Percentiles rank a stretch among this genome's conserved stretches.
These are phyloP conservation scores for Antechinus flavipes DNA, from an alignment of 2,113 vertebrate species.

Conservation along the genomic window DNA sequence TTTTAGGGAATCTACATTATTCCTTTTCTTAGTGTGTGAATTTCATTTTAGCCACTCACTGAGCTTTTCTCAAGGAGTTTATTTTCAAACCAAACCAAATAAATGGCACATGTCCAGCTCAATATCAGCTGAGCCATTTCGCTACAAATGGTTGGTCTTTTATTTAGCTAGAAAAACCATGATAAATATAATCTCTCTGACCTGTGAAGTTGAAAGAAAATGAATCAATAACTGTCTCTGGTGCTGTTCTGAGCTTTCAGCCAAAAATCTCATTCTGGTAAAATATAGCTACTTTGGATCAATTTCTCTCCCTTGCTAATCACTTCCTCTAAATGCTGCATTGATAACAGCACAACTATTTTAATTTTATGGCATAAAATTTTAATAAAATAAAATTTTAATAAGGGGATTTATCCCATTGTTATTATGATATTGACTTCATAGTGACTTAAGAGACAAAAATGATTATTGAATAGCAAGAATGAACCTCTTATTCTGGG, in stretches of 20 bases:
- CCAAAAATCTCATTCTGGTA: neutral
- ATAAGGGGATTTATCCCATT: neutral
- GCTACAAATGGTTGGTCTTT: neutral
- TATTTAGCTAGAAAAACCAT: neutral
- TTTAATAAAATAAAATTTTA: neutral
- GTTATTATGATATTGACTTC: neutral
- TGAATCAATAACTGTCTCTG: neutral
- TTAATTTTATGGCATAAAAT: neutral
- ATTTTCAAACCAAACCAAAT: neutral
- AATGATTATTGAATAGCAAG: neutral
- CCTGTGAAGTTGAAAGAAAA: neutral
- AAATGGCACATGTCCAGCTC: neutral
- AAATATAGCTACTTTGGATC: neutral
- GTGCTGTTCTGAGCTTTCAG: neutral
- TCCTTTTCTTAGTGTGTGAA: neutral
- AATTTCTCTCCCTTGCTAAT: neutral
- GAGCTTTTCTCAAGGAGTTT: neutral
- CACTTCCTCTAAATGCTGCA: neutral
- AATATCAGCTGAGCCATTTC: neutral
- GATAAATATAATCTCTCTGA: neutral
- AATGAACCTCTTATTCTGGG: neutral
- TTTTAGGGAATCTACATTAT: neutral
- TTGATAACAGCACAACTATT: neutral
- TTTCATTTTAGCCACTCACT: neutral
- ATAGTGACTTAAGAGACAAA: neutral